Percentiles rank a stretch among this genome's conserved stretches.
Conservation (phyloP, 2,113 vertebrate genomes). For the Siniperca chuatsi region DNA sequence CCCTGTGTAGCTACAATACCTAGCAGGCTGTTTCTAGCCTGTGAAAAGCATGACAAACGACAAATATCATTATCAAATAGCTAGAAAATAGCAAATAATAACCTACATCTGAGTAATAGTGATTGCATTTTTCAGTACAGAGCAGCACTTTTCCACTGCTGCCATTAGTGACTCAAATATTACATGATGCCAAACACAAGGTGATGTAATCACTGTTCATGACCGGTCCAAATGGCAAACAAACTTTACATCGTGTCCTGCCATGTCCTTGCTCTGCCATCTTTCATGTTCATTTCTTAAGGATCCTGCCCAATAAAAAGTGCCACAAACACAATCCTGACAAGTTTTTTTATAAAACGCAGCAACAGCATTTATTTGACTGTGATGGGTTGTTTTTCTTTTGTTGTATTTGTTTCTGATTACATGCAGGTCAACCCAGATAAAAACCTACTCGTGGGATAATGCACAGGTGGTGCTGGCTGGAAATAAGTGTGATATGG, state of each 20-base stretch:
- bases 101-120: background rate
- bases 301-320: background rate
- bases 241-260: slow-evolving; percentile 29
- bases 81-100: slow-evolving; percentile 9
- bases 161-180: slow-evolving; percentile 54
- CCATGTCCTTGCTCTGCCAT: background rate
- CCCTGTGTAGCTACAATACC: background rate
- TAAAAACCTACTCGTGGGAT: slow-evolving; percentile 99
- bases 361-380: slow-evolving; percentile 7
- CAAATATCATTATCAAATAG: background rate
- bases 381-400: slow-evolving; percentile 19
- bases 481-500: slow-evolving; percentile 98
- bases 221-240: slow-evolving; percentile 45
- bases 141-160: slow-evolving; percentile 40
- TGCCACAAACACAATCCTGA: slow-evolving; percentile 9
- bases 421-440: slow-evolving; percentile 93
- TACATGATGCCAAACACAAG: slow-evolving; percentile 18
- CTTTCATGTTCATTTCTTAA: background rate
- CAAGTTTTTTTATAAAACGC: background rate
- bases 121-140: slow-evolving; percentile 15
- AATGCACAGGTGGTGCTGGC: slow-evolving; percentile 98
- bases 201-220: slow-evolving; percentile 29
- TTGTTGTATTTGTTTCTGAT: slow-evolving; percentile 26
- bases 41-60: background rate
- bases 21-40: background rate